Percentiles rank a stretch among this genome's conserved stretches.
phyloP scores from a whole-genome alignment of 2,888 invertebrate species.

The Lithophane leautieri region DNA sequence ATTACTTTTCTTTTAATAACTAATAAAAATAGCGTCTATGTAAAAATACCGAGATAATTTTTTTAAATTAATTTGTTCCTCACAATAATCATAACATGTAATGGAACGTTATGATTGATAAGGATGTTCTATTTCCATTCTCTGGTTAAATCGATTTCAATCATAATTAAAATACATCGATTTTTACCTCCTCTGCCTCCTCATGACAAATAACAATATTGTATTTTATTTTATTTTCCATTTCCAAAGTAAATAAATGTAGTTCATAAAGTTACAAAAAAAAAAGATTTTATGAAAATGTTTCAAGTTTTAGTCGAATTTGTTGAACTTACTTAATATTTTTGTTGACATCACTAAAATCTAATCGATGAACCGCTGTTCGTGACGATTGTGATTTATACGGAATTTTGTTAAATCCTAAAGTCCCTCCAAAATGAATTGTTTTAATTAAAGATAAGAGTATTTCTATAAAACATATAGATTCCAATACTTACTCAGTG shows the following conservation, averaged over 20 bases:
- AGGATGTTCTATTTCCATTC: not conserved
- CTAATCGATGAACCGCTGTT: conserved; percentile 62
- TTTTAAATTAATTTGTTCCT: not conserved
- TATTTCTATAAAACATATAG: not conserved
- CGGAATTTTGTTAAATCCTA: conserved; percentile 23
- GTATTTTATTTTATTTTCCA: too few species aligned
- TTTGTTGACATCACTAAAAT: conserved; percentile 41
- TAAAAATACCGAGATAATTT: not conserved
- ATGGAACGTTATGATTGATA: conserved; percentile 20
- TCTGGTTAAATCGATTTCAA: not conserved
- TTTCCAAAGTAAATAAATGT: fast-evolving
- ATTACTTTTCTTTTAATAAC: not conserved
- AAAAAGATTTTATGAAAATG: not conserved
- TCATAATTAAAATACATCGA: fast-evolving
- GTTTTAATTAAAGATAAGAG: not conserved
- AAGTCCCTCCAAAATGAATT: conserved; percentile 48
- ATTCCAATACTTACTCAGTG: not conserved
- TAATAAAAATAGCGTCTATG: not conserved
- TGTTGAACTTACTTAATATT: not conserved
- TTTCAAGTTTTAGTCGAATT: conserved; percentile 31
- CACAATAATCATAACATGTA: not conserved
- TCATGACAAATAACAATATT: too few species aligned
- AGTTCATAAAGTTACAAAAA: not conserved
- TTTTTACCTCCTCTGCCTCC: not conserved
- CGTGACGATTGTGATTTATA: conserved; percentile 54